Base-by-base conservation (phyloP, 1,140 invertebrate genomes). In the Drosophila subpulchrella region DNA sequence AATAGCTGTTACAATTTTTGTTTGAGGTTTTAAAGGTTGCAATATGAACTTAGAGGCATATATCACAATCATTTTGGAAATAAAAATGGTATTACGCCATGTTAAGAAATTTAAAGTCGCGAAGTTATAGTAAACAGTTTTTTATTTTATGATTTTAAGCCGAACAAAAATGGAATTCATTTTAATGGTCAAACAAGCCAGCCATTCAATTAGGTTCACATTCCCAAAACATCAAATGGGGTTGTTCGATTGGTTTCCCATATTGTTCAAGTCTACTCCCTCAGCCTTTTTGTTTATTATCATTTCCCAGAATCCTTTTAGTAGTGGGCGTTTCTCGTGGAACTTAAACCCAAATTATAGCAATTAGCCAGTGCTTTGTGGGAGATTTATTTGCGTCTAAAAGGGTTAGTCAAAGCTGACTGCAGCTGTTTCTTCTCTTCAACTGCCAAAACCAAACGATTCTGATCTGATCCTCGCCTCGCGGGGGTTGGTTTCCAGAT, bases 401-500 rank as follows among this genome's bases (percentile, higher is more conserved):
- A 59, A 55, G 41, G 55, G 55, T 46, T 44, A 36, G 7, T 24
- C 15, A 38, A 58, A 55, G 72, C 72, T 75, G 72, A 24, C n/a
- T 46, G 72, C 73, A 76, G 73, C 75, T 72, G 73, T 56, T 55
- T 30, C 32, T 24, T 44, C 20, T 51, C 48, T 30, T 56, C 38
- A 44, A 39, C 53, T 55, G 39, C 39, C 13, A n/a, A 27, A 44
- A 44, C 30, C 4, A 6, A 65, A 20, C 32, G 32, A 11, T 54
- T 34, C 42, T 71, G 63, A 71, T 58, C 65, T 72, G 68, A 72
- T 72, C 53, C 66, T 50, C 15, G 44, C 51, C 30, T 5, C 59
- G 85, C 70, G 84, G 84, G 84, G 84, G 84, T 89, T 89, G 84
- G 81, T 75, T 89, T 80, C 34, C 51, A 72, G 65, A 79, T 72